Conservation (phyloP, 2,113 vertebrate species). For the Cephalopterus ornatus region DNA sequence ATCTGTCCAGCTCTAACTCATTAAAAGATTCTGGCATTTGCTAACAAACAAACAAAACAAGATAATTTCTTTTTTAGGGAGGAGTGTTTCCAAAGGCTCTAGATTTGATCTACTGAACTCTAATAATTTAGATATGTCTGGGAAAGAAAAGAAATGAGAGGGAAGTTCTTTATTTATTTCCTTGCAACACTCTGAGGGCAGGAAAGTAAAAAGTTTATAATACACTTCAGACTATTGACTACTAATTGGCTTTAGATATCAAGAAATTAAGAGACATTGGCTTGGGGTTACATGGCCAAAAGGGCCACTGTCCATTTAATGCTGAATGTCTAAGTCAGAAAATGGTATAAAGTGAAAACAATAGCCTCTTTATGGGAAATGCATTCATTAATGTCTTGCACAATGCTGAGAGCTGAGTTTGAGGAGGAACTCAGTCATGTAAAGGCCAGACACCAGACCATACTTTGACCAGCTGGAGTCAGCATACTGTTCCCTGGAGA, state of each 20-base stretch:
- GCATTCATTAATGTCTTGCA: neutral
- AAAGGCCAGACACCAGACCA: neutral
- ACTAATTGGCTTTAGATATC: neutral
- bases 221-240: neutral
- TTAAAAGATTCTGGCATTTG: neutral
- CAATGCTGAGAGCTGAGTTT: neutral
- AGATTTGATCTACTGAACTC: neutral
- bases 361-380: neutral
- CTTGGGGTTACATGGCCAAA: neutral
- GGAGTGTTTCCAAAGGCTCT: neutral
- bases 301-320: neutral
- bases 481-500: neutral
- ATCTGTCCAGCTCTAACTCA: neutral
- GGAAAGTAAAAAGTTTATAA: neutral
- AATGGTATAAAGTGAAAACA: neutral
- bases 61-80: neutral
- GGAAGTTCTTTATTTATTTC: neutral
- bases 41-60: neutral
- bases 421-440: neutral
- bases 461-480: neutral
- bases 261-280: neutral
- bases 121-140: neutral
- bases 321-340: neutral
- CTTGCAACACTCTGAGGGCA: neutral
- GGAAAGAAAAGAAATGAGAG: neutral